These are phyloP conservation scores for Proisotoma minuta DNA, from an alignment of 2,888 invertebrate genomes.

Conservation along the genomic window DNA sequence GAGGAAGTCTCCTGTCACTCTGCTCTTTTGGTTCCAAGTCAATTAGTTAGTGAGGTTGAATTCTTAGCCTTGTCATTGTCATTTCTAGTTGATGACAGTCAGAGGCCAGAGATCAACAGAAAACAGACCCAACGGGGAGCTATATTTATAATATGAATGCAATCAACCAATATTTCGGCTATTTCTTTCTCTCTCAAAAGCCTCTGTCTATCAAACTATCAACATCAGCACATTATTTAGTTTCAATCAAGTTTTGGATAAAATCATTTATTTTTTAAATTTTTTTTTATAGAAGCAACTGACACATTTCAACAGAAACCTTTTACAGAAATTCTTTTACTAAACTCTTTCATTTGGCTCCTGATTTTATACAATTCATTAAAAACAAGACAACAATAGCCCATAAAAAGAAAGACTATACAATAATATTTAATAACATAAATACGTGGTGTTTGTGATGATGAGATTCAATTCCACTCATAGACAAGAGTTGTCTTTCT, in stretches of 20 bases:
- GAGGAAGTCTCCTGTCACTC: background rate
- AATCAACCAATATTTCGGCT: constrained; percentile 3
- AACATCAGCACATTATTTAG: too few relatives aligned
- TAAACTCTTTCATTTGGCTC: too few relatives aligned
- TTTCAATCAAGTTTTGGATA: too few relatives aligned
- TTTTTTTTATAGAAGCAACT: too few relatives aligned
- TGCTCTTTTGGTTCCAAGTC: constrained; percentile 12
- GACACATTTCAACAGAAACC: too few relatives aligned
- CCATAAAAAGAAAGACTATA: constrained; percentile 4
- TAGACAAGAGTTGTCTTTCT: too few relatives aligned
- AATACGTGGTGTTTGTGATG: too few relatives aligned
- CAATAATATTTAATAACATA: too few relatives aligned
- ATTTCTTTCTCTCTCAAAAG: background rate
- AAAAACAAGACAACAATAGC: background rate
- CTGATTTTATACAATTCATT: background rate
- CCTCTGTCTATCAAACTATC: background rate
- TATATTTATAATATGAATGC: background rate
- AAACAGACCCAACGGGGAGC: constrained; percentile 37
- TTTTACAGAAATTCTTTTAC: too few relatives aligned
- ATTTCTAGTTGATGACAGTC: constrained; percentile 43
- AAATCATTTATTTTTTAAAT: background rate
- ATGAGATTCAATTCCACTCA: too few relatives aligned
- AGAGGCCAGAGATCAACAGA: constrained; percentile 44
- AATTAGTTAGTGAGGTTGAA: constrained; percentile 42
- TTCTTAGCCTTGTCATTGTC: constrained; percentile 46